These are phyloP conservation scores for Chelon auratus DNA, from an alignment of 2,797 vertebrate genomes.

Conservation along the genomic window DNA sequence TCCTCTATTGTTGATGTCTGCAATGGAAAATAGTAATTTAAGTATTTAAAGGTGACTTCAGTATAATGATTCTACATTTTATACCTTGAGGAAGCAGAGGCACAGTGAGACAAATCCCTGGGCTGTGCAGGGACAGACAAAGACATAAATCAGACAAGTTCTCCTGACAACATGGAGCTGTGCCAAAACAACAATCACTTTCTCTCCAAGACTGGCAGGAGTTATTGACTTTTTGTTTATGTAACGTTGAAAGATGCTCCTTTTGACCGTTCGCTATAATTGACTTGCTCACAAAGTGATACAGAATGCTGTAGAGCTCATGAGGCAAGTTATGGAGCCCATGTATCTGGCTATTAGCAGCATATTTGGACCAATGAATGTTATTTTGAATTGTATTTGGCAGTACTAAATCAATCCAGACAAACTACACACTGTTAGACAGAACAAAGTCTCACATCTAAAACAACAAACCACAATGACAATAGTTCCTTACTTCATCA, in stretches of 20 bases:
- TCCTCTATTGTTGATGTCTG: constrained; percentile 23
- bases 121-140: background rate
- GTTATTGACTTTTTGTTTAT: constrained; percentile 8
- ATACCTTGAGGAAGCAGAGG: background rate
- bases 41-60: constrained; percentile 21
- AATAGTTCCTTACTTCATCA: too few relatives aligned
- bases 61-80: background rate
- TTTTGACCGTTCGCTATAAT: background rate
- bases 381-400: too few relatives aligned
- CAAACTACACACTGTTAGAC: too few relatives aligned
- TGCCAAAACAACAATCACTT: constrained; percentile 7
- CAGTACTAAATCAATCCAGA: too few relatives aligned
- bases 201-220: background rate
- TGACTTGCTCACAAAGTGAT: background rate
- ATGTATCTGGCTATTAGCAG: too few relatives aligned
- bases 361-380: too few relatives aligned
- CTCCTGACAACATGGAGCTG: constrained; percentile 1
- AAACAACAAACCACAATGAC: too few relatives aligned
- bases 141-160: background rate
- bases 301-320: background rate
- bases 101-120: background rate
- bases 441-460: too few relatives aligned
- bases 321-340: background rate
- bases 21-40: constrained; percentile 2
- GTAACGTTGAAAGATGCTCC: background rate